These are phyloP conservation scores for Mesoligia furuncula DNA, from an alignment of 2,888 invertebrate species.

Conservation along the genomic window DNA sequence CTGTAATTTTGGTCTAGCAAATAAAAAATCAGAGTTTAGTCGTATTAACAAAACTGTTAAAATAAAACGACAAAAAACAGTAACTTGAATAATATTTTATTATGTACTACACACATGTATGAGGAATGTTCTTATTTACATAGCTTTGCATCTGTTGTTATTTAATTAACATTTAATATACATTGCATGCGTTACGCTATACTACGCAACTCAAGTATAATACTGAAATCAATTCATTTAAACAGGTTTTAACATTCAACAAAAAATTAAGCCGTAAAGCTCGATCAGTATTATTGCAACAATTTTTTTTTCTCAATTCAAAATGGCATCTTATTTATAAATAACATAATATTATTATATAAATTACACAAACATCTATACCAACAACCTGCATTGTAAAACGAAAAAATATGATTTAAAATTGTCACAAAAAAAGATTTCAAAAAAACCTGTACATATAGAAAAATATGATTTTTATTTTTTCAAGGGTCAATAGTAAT, in stretches of 20 bases:
- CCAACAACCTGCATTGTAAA: conserved; percentile 70
- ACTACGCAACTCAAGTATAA: conserved; percentile 77
- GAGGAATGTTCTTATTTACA: conserved; percentile 91
- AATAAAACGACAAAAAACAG: conserved; percentile 86
- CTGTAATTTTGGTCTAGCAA: too few relatives aligned
- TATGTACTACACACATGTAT: conserved; percentile 90
- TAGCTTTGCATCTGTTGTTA: conserved; percentile 80
- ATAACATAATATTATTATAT: conserved; percentile 64
- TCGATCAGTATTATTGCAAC: conserved; percentile 68
- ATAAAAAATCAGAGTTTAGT: too few relatives aligned
- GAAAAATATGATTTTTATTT: conserved; percentile 67
- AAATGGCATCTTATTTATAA: conserved; percentile 73
- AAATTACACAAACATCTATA: conserved; percentile 69
- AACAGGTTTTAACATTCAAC: conserved; percentile 70
- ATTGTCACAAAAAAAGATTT: conserved; percentile 68
- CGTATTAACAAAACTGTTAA: conserved; percentile 43
- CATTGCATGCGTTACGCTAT: conserved; percentile 71
- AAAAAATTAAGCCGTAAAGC: conserved; percentile 64
- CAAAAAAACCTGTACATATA: conserved; percentile 75
- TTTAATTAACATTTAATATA: conserved; percentile 57
- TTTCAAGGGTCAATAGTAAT: conserved; percentile 32
- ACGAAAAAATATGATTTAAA: conserved; percentile 67
- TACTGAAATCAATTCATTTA: conserved; percentile 79
- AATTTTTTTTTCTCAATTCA: conserved; percentile 68
- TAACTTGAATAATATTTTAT: conserved; percentile 91